phyloP scores from a whole-genome alignment of 2,888 invertebrate genomes.

The Adelphocoris suturalis region DNA sequence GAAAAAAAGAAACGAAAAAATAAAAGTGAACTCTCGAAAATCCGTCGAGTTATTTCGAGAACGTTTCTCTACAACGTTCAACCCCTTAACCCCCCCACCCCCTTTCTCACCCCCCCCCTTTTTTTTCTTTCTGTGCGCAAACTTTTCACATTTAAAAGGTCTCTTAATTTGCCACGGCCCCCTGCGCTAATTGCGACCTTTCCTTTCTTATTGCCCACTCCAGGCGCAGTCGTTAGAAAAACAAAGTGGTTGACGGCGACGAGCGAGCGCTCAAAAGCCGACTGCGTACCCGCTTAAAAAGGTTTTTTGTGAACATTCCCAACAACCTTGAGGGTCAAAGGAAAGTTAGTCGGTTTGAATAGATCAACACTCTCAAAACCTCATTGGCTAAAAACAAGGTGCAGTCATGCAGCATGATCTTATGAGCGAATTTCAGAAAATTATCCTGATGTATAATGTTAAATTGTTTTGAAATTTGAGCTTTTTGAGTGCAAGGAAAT shows the following conservation, averaged over 20 bases:
- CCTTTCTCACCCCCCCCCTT: neutral
- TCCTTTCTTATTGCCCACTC: constrained; percentile 22
- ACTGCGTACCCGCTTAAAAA: neutral
- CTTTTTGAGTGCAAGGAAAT: no score
- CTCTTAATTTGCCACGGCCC: constrained; percentile 49
- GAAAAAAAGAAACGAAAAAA: neutral
- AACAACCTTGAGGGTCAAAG: no score
- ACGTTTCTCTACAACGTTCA: neutral
- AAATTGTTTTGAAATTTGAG: no score
- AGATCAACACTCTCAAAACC: no score
- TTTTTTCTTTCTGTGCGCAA: constrained; percentile 17
- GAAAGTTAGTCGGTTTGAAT: no score
- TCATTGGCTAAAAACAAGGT: no score
- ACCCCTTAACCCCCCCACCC: neutral
- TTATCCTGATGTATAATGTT: no score
- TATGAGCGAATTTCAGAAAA: no score
- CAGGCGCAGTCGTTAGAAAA: neutral
- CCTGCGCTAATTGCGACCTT: constrained; percentile 52
- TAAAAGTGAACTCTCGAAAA: constrained; percentile 19
- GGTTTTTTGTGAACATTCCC: no score
- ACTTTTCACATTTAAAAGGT: constrained; percentile 55
- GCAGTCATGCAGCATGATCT: no score
- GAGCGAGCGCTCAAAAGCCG: neutral
- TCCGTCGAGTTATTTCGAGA: constrained; percentile 37
- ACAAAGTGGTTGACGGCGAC: neutral